These are phyloP conservation scores for Altica lythri DNA, from an alignment of 2,888 invertebrate species.

Conservation along the genomic window DNA sequence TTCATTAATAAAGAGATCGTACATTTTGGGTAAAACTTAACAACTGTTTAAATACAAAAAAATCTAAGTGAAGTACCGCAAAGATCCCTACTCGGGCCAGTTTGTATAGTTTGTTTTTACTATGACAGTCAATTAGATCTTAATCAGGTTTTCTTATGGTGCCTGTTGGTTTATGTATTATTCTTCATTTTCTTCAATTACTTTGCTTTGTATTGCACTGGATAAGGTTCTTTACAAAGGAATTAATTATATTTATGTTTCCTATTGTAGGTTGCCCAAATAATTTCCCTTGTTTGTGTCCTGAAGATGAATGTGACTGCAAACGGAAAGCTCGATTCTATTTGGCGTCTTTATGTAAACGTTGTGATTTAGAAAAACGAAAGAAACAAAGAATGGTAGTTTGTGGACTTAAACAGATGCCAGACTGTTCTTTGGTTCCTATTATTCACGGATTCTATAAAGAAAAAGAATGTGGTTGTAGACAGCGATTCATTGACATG, in stretches of 20 bases:
- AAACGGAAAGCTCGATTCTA: slow-evolving; percentile 5
- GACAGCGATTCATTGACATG: slow-evolving; percentile 33
- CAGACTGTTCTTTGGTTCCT: slow-evolving; percentile 29
- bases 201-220: too few species aligned
- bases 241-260: neutral
- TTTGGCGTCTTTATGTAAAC: slow-evolving; percentile 20
- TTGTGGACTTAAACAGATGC: neutral
- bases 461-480: slow-evolving; percentile 42
- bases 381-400: slow-evolving; percentile 1
- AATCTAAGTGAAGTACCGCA: too few species aligned
- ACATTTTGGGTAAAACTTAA: too few species aligned
- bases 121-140: too few species aligned
- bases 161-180: too few species aligned
- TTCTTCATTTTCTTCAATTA: too few species aligned
- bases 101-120: too few species aligned
- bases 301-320: slow-evolving; percentile 25
- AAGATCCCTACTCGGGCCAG: too few species aligned
- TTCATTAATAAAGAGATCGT: too few species aligned
- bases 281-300: slow-evolving; percentile 6
- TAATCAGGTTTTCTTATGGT: too few species aligned
- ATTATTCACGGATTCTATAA: slow-evolving; percentile 42
- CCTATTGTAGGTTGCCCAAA: slow-evolving; percentile 24
- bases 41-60: too few species aligned
- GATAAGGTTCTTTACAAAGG: too few species aligned
- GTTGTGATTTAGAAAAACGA: slow-evolving; percentile 16